Percentiles rank a stretch among this genome's conserved stretches.
phyloP scores from a whole-genome alignment of 1,140 invertebrate species.

The Brachionus paranguensis region DNA sequence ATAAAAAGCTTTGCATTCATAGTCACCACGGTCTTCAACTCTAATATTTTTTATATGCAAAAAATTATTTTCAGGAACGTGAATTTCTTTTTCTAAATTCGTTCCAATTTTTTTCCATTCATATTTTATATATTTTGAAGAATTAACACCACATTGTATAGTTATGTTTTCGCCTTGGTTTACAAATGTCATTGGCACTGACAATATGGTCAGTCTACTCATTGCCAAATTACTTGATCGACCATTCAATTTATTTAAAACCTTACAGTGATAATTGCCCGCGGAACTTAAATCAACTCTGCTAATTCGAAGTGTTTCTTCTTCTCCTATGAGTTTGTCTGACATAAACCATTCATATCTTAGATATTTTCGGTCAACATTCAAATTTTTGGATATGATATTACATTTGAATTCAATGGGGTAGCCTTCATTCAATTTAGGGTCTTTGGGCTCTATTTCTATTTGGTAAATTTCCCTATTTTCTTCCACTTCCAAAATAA shows the following conservation, averaged over 20 bases:
- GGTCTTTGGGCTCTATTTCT: not conserved
- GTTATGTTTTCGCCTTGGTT: not conserved
- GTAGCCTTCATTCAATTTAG: not conserved
- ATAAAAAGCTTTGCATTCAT: not conserved
- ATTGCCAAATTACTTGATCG: not conserved
- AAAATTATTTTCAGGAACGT: not conserved
- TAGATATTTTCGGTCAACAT: not conserved
- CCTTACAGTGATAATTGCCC: not conserved
- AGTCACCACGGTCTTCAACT: constrained; percentile 21
- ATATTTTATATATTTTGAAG: not conserved
- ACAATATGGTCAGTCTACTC: not conserved
- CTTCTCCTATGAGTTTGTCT: not conserved
- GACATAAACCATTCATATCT: not conserved
- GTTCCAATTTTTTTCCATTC: constrained; percentile 27
- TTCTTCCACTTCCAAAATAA: not conserved
- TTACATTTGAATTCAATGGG: not conserved
- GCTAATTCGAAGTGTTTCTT: not conserved
- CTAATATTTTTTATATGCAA: not conserved
- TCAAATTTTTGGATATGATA: not conserved
- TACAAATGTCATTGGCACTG: not conserved
- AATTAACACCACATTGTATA: not conserved
- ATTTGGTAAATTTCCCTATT: not conserved
- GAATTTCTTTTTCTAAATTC: not conserved
- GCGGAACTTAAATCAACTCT: not conserved
- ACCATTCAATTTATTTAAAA: not conserved